Conservation (phyloP, 2,113 vertebrate genomes). For the Prietella phreatophila region DNA sequence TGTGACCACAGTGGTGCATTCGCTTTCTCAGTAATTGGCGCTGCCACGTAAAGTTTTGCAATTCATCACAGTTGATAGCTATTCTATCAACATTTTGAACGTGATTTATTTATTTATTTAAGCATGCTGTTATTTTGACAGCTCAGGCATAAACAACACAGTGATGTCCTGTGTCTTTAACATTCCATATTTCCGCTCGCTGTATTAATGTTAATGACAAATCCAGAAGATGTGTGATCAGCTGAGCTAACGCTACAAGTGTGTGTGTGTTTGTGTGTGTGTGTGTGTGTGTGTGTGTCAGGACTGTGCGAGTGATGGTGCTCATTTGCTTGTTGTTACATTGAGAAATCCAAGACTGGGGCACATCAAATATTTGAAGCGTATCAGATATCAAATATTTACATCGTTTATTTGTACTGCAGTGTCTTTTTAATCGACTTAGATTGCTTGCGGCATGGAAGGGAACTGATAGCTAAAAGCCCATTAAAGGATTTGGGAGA, state of each 20-base stretch:
- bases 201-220: neutral
- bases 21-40: neutral
- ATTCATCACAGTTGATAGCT: neutral
- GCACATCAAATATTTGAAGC: neutral
- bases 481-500: constrained; percentile 48
- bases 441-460: constrained; percentile 8
- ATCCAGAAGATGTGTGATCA: neutral
- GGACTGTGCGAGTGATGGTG: neutral
- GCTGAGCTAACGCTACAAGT: neutral
- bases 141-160: neutral
- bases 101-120: neutral
- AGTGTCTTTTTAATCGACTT: constrained; percentile 40
- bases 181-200: neutral
- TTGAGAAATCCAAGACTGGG: neutral
- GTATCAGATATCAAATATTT: constrained; percentile 35
- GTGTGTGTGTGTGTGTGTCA: neutral
- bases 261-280: neutral
- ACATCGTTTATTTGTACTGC: constrained; percentile 25
- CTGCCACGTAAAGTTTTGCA: neutral
- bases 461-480: constrained; percentile 47
- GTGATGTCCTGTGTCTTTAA: neutral
- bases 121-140: neutral
- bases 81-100: neutral
- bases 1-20: neutral
- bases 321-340: neutral